phyloP scores from a whole-genome alignment of 2,888 invertebrate genomes.

The Bruchidius siliquastri region DNA sequence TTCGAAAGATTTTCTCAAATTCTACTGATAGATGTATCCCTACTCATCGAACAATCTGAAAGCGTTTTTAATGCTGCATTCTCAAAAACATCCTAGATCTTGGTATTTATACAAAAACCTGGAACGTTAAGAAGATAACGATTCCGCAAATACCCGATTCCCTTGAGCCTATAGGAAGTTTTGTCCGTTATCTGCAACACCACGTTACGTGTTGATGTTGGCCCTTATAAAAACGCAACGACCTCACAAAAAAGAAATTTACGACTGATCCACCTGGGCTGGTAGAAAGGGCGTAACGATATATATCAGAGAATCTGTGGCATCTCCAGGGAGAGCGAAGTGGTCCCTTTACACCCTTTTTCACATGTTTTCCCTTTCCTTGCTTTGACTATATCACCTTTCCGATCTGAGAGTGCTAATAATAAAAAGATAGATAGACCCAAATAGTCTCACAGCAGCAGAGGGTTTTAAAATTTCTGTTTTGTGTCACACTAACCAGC shows the following conservation, averaged over 20 bases:
- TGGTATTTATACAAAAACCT: no score
- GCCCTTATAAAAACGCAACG: background rate
- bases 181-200: background rate
- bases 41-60: no score
- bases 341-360: background rate
- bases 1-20: no score
- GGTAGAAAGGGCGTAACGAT: background rate
- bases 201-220: background rate
- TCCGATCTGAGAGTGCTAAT: background rate
- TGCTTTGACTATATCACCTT: background rate
- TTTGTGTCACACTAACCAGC: no score
- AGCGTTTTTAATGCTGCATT: no score
- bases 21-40: no score
- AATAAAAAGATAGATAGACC: background rate
- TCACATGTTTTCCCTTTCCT: background rate
- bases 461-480: no score
- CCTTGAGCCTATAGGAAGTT: background rate
- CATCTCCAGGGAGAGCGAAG: background rate
- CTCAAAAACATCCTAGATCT: no score
- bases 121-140: background rate
- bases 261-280: background rate
- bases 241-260: background rate
- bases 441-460: no score
- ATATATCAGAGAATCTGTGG: background rate
- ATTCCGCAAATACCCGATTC: background rate